Percentiles rank a stretch among this genome's conserved stretches.
phyloP scores from a whole-genome alignment of 2,888 invertebrate genomes.

The Pterobdella sp. region DNA sequence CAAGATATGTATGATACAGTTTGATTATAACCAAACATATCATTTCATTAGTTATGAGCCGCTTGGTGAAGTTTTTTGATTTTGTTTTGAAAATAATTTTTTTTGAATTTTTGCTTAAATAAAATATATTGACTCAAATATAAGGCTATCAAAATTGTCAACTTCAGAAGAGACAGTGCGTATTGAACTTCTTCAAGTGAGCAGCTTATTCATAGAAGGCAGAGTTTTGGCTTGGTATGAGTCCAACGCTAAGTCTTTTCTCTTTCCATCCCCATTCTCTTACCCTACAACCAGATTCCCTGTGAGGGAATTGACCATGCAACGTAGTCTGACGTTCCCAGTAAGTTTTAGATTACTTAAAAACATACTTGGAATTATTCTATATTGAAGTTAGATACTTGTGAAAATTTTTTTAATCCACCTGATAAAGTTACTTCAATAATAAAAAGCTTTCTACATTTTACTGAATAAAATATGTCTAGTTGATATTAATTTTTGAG shows the following conservation, averaged over 20 bases:
- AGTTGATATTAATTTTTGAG: no score
- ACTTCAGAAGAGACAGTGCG: conserved; percentile 29
- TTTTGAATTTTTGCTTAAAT: no score
- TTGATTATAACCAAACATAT: no score
- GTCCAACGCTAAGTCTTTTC: conserved; percentile 46
- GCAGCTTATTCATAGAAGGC: conserved; percentile 38
- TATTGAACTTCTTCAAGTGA: conserved; percentile 31
- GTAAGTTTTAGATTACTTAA: conserved; percentile 49
- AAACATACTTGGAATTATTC: conserved; percentile 50
- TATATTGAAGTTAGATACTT: no score
- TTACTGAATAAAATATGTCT: no score
- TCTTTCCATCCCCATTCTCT: conserved; percentile 47
- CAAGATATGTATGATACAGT: no score
- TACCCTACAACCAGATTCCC: conserved; percentile 44
- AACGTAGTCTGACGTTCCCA: conserved; percentile 47
- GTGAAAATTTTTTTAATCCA: background rate
- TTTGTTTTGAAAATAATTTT: no score
- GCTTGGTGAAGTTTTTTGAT: no score
- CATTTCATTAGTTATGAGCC: no score
- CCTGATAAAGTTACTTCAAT: background rate
- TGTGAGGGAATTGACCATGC: conserved; percentile 46
- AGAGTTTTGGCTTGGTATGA: conserved; percentile 46
- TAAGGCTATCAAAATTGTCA: no score
- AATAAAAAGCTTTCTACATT: no score
- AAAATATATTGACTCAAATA: no score